phyloP scores from a whole-genome alignment of 2,113 vertebrate genomes.

The Petrocephalus zakoni region DNA sequence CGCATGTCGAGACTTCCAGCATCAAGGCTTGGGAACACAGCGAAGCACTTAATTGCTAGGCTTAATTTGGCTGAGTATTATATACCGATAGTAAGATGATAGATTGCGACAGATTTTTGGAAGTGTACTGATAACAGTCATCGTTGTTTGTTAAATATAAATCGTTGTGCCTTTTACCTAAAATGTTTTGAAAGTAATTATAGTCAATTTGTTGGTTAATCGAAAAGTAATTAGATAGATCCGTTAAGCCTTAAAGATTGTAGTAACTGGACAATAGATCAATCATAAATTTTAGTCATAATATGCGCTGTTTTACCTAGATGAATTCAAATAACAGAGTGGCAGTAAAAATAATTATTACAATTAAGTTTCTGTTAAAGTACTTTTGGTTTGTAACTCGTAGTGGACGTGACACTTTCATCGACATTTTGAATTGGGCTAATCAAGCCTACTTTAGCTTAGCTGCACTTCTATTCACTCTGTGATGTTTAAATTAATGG shows the following conservation, averaged over 20 bases:
- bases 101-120: background rate
- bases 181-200: background rate
- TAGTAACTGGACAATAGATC: background rate
- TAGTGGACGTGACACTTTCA: background rate
- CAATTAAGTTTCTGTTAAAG: background rate
- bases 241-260: background rate
- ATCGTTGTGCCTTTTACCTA: background rate
- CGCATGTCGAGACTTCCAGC: background rate
- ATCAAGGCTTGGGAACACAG: background rate
- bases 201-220: background rate
- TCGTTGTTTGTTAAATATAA: background rate
- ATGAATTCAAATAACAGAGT: background rate
- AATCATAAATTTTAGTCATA: background rate
- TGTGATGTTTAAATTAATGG: background rate
- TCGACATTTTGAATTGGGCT: background rate
- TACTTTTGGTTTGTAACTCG: background rate
- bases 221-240: background rate
- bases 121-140: background rate
- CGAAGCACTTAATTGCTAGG: background rate
- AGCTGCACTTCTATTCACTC: background rate
- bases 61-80: background rate
- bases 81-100: background rate
- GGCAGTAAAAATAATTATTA: background rate
- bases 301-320: background rate
- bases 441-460: background rate